Evolutionary conservation across 2,113 vertebrate genomes (phyloP).

Genomic region (Silurus meridionalis): DNA sequence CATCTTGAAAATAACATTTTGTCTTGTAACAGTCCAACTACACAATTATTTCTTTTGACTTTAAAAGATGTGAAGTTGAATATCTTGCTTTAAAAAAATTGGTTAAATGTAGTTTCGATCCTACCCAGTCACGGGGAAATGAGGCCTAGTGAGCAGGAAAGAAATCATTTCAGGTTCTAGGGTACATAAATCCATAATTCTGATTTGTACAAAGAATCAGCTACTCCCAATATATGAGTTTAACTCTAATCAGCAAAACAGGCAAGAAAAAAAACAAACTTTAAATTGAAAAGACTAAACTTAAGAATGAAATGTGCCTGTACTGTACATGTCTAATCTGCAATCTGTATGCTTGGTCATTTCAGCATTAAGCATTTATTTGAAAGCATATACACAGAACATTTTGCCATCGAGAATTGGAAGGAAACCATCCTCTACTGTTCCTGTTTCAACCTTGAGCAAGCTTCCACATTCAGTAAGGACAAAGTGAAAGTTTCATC

Average conservation of each 20-base stretch:
- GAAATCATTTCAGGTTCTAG: not conserved
- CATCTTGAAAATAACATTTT: not conserved
- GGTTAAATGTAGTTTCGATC: not conserved
- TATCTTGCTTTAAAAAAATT: not conserved
- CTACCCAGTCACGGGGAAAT: not conserved
- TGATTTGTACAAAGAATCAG: not conserved
- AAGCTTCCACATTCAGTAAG: not conserved
- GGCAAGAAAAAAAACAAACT: not conserved
- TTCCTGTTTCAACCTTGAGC: not conserved
- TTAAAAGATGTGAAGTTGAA: not conserved
- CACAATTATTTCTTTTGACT: not conserved
- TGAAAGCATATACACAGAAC: not conserved
- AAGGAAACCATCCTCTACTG: not conserved
- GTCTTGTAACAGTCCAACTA: not conserved
- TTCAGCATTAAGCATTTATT: no score
- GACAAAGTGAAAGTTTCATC: not conserved
- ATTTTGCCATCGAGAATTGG: not conserved
- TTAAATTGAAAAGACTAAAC: not conserved
- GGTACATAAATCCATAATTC: not conserved
- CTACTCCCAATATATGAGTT: not conserved
- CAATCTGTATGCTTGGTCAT: no score
- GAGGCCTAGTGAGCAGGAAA: not conserved
- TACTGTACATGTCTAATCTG: not conserved
- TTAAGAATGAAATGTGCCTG: not conserved
- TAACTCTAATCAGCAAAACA: not conserved